Percentiles rank a stretch among this genome's conserved stretches.
Evolutionary conservation across 2,113 vertebrate genomes (phyloP).

Genomic region (Pipa parva): DNA sequence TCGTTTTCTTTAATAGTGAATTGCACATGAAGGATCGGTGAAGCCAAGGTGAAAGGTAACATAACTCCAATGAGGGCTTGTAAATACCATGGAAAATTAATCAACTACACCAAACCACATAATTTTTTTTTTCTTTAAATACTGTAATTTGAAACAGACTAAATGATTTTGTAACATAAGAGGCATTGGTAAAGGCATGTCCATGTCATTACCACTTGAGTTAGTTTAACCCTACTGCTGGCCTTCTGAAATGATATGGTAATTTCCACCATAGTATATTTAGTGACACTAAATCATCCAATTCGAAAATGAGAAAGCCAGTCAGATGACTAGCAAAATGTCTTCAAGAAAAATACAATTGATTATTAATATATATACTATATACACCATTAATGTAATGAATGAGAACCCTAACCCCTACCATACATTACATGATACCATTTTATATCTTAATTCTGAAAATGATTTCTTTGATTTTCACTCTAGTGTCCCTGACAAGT

Average conservation of each 20-base stretch:
- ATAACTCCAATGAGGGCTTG: slow-evolving; percentile 4
- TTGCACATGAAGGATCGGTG: slow-evolving; percentile 27
- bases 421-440: too few species aligned
- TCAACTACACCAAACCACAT: slow-evolving; percentile 32
- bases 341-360: too few species aligned
- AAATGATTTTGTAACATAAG: slow-evolving; percentile 34
- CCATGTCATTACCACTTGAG: not conserved
- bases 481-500: too few species aligned
- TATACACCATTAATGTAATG: too few species aligned
- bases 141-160: slow-evolving; percentile 30
- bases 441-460: too few species aligned
- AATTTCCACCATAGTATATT: too few species aligned
- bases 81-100: slow-evolving; percentile 9
- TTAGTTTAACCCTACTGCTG: slow-evolving; percentile 10
- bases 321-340: too few species aligned
- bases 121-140: slow-evolving; percentile 32
- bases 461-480: too few species aligned
- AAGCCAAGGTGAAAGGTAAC: slow-evolving; percentile 40
- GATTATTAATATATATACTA: too few species aligned
- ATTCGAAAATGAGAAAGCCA: too few species aligned
- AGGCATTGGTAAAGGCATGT: not conserved
- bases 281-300: too few species aligned
- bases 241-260: not conserved
- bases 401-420: too few species aligned
- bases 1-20: slow-evolving; percentile 11